Evolutionary conservation across 2,113 vertebrate genomes (phyloP), one percentile per base, ranked within the genome.

Genomic region (Apodemus sylvaticus): DNA sequence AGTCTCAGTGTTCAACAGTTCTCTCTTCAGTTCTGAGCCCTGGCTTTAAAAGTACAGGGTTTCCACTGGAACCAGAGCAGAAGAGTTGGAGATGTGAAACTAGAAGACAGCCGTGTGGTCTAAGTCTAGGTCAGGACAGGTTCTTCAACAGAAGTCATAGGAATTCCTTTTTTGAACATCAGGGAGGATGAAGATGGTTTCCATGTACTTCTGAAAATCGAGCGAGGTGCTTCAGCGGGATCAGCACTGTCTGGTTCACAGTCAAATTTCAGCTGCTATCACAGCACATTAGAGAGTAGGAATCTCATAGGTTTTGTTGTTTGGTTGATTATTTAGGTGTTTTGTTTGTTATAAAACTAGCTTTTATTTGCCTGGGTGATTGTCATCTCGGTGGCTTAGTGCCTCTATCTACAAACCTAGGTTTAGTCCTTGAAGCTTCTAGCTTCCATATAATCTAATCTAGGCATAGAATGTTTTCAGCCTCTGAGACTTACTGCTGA

Each of bases 141-240:
- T 66, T 91, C 86, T 4, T 91, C 91, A 45, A 58, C 3, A 89
- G 73, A 93, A 93, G 70, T 78, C 26, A 74, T 53, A 26, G 62
- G n/a, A 83, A 66, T 93, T 96, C 17, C 31, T 86, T 76, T 48
- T 29, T 85, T 79, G 42, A 53, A 86, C 86, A 96, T 86, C 66
- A 91, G 66, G 66, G 55, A 3, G 3, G 42, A 64, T 71, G 64
- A 86, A 93, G 31, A 42, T n/a, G 17, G 64, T 62, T 70, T 73
- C 89, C 68, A 78, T 0, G 34, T 31, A 20, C 4, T 31, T n/a
- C 73, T 91, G 71, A 83, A 82, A 87, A 86, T 93, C 76, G 96
- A 82, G 60, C 64, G 34, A 93, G 45, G 19, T 8, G 36, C 39
- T 66, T 73, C 64, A 29, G 74, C 16, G 39, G 85, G 10, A 36